Evolutionary conservation across 1,140 invertebrate species (phyloP).

Genomic region (Drosophila carrolli): DNA sequence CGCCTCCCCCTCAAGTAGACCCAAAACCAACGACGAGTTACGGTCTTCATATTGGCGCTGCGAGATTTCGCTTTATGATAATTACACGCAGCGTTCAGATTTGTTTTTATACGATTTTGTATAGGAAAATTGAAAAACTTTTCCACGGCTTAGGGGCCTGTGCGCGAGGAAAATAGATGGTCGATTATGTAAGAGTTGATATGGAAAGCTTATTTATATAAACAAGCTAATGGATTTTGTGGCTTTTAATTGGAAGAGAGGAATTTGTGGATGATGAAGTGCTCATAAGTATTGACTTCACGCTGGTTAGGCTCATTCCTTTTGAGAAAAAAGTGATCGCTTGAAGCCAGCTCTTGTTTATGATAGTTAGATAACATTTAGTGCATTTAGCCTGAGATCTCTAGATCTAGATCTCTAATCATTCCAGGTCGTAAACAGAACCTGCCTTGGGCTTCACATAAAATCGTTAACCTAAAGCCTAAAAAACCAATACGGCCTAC

Average conservation of each 20-base stretch:
- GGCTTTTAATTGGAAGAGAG: slow-evolving; percentile 30
- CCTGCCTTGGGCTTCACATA: slow-evolving; percentile 11
- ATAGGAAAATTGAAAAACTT: slow-evolving; percentile 75
- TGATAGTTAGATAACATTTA: not conserved
- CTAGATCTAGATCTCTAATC: slow-evolving; percentile 8
- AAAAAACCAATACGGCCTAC: not conserved
- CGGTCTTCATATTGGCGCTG: slow-evolving; percentile 70
- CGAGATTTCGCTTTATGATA: slow-evolving; percentile 78
- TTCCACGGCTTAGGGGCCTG: slow-evolving; percentile 11
- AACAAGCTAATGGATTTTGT: slow-evolving; percentile 56
- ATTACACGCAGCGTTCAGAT: slow-evolving; percentile 65
- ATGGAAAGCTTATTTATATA: slow-evolving; percentile 31
- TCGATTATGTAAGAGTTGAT: slow-evolving; percentile 68
- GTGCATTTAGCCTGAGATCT: not conserved
- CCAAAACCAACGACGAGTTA: slow-evolving; percentile 51
- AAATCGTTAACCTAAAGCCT: slow-evolving; percentile 1
- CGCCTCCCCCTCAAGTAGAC: not conserved
- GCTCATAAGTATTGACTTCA: slow-evolving; percentile 8
- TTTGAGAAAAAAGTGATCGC: not conserved
- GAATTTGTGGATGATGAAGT: slow-evolving; percentile 10
- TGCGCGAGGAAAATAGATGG: slow-evolving; percentile 56
- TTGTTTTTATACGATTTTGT: slow-evolving; percentile 67
- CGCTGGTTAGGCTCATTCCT: not conserved
- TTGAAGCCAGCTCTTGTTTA: not conserved
- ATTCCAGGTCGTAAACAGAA: slow-evolving; percentile 18